Conservation (phyloP, 2,888 invertebrate genomes). For the Limnephilus rhombicus region DNA sequence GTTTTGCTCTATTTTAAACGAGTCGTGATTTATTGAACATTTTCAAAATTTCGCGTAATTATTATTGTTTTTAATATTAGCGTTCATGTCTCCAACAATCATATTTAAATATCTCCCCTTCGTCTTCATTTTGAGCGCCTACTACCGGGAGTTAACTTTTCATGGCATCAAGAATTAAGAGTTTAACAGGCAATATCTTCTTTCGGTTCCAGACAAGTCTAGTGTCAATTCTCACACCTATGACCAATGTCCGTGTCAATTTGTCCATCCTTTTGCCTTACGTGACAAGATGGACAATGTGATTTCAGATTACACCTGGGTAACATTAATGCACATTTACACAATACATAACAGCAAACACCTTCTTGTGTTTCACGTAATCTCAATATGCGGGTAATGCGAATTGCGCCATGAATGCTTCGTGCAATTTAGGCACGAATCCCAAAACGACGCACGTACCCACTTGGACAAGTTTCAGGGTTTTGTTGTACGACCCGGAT, state of each 20-base stretch:
- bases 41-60: too few species aligned
- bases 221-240: not conserved
- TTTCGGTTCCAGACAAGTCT: not conserved
- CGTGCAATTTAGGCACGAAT: not conserved
- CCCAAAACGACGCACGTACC: not conserved
- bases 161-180: too few species aligned
- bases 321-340: not conserved
- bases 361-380: not conserved
- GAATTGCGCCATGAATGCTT: not conserved
- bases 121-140: too few species aligned
- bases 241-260: not conserved
- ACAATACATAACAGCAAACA: not conserved
- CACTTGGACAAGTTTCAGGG: slow-evolving; percentile 1
- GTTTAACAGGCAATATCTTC: not conserved
- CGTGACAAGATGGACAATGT: not conserved
- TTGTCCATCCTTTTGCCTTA: not conserved
- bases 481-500: not conserved
- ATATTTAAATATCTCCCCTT: too few species aligned
- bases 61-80: too few species aligned
- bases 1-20: too few species aligned
- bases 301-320: not conserved
- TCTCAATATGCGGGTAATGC: not conserved
- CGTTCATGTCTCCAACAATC: too few species aligned
- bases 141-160: too few species aligned
- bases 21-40: too few species aligned